phyloP scores from a whole-genome alignment of 2,113 vertebrate genomes.

The Pseudopodoces humilis region DNA sequence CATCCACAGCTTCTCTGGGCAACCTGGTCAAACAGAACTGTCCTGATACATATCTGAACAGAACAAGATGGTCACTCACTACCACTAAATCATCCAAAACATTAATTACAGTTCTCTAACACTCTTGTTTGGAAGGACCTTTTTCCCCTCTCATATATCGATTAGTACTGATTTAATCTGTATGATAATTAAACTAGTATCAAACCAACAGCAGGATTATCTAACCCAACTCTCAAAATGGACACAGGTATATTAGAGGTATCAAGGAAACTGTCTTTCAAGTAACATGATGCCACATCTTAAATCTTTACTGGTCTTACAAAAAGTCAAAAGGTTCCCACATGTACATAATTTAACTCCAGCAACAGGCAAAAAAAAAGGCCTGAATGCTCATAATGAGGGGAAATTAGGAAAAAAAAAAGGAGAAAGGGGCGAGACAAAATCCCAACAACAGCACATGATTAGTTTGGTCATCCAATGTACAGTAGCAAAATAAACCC shows the following conservation, averaged over 20 bases:
- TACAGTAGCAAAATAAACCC: background rate
- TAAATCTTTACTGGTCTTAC: background rate
- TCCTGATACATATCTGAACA: background rate
- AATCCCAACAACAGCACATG: background rate
- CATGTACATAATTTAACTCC: accelerated
- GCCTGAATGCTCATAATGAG: background rate
- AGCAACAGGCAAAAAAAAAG: background rate
- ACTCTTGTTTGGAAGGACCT: background rate
- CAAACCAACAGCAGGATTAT: background rate
- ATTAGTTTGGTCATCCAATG: background rate
- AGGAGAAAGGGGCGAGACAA: background rate
- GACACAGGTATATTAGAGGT: background rate
- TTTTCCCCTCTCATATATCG: background rate
- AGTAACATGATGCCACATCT: background rate
- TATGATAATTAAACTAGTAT: background rate
- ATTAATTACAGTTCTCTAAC: background rate
- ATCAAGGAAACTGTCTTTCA: background rate
- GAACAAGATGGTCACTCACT: background rate
- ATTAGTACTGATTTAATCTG: background rate
- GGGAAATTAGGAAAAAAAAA: background rate
- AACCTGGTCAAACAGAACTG: background rate
- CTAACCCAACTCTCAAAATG: background rate
- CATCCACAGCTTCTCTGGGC: background rate
- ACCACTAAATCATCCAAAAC: background rate
- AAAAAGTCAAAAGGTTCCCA: background rate